Conservation (phyloP, 2,797 vertebrate species). For the Dipus sagitta region DNA sequence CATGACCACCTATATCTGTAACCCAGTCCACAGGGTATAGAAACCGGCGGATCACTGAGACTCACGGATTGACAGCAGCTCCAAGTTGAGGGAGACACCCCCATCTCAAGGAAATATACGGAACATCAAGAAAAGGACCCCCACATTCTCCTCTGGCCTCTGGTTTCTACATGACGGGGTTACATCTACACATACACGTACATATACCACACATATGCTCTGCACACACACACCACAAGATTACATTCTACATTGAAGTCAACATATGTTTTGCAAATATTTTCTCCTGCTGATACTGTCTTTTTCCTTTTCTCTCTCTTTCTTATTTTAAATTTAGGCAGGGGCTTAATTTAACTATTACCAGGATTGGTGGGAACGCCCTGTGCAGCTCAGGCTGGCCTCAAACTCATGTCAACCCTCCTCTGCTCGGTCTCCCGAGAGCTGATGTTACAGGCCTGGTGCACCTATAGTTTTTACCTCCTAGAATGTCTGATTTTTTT, state of each 20-base stretch:
- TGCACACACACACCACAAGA: background rate
- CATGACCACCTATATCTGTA: no score
- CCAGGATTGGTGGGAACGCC: background rate
- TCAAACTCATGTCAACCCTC: background rate
- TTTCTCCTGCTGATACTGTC: background rate
- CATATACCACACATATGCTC: background rate
- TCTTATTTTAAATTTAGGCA: no score
- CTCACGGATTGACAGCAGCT: no score
- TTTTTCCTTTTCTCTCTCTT: background rate
- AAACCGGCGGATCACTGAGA: no score
- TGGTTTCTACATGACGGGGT: no score
- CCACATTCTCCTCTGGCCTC: no score
- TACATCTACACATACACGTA: background rate
- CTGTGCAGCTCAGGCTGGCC: background rate
- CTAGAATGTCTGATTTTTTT: background rate
- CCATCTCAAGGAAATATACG: no score
- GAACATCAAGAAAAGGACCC: no score
- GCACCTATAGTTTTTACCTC: background rate
- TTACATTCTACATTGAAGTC: background rate
- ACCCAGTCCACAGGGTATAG: no score
- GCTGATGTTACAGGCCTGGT: background rate
- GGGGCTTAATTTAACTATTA: no score
- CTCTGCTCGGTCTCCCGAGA: background rate
- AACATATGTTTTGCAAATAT: slow-evolving; percentile 7
- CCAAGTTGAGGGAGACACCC: no score